These are phyloP conservation scores for Alloscopus bannaensis DNA, from an alignment of 2,888 invertebrate species.

Conservation along the genomic window DNA sequence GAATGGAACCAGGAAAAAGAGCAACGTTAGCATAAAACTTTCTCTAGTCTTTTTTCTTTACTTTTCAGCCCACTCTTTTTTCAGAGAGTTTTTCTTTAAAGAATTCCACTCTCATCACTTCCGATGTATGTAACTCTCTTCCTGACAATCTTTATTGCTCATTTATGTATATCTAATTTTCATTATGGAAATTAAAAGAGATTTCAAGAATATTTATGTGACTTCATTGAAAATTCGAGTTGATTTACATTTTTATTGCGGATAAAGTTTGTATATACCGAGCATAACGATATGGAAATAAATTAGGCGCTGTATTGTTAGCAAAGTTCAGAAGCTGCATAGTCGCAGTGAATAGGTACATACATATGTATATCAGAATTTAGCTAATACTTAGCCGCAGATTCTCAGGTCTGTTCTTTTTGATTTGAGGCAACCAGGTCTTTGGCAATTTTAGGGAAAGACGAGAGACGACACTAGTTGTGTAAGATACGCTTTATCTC, in stretches of 20 bases:
- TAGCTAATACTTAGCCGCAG: too few relatives aligned
- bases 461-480: too few relatives aligned
- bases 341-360: not conserved
- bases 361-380: not conserved
- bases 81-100: too few relatives aligned
- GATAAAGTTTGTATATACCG: constrained; percentile 22
- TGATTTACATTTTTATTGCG: constrained; percentile 24
- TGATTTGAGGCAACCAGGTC: not conserved
- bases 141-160: constrained; percentile 39
- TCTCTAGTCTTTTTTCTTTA: constrained; percentile 19
- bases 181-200: constrained; percentile 26
- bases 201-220: not conserved
- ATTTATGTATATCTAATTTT: constrained; percentile 14
- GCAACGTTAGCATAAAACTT: constrained; percentile 71
- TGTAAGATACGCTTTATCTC: too few relatives aligned
- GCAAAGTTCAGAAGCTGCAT: not conserved
- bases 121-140: not conserved
- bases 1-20: constrained; percentile 47
- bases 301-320: constrained; percentile 27
- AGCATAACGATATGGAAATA: constrained; percentile 31
- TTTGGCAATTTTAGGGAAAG: not conserved
- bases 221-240: not conserved
- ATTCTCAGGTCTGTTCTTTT: not conserved
- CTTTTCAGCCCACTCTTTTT: constrained; percentile 3
- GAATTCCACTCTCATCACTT: constrained; percentile 6